Conservation (phyloP, 2,113 vertebrate species). For the Pungitius pungitius region DNA sequence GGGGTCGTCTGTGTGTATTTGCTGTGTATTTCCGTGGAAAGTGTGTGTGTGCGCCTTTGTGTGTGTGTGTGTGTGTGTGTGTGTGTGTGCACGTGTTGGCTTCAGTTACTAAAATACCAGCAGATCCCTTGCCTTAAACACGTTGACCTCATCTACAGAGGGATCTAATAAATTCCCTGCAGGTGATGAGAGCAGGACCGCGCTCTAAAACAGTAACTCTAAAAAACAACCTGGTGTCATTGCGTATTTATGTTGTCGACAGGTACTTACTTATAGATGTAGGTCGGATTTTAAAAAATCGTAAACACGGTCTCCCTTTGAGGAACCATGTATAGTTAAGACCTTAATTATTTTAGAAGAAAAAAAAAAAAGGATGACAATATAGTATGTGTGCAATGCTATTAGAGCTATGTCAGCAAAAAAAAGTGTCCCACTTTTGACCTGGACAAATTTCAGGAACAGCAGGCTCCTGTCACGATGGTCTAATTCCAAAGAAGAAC, state of each 20-base stretch:
- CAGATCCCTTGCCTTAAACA: conserved; percentile 53
- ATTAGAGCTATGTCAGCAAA: conserved; percentile 9
- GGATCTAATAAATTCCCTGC: conserved; percentile 65
- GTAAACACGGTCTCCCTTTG: conserved; percentile 17
- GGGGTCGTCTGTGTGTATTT: conserved; percentile 19
- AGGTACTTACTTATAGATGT: not conserved
- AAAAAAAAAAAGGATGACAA: conserved; percentile 17
- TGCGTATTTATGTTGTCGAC: conserved; percentile 46
- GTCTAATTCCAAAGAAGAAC: conserved; percentile 40
- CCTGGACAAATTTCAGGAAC: conserved; percentile 30
- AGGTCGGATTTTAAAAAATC: conserved; percentile 30
- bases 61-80: conserved; percentile 8
- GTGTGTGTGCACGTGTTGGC: conserved; percentile 30
- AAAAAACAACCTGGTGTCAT: conserved; percentile 61
- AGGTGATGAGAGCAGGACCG: conserved; percentile 66
- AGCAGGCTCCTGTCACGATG: conserved; percentile 42
- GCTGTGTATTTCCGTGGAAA: conserved; percentile 1
- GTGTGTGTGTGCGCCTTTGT: conserved; percentile 5
- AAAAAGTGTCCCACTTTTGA: conserved; percentile 20
- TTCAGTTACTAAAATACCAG: conserved; percentile 53
- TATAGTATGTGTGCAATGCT: not conserved
- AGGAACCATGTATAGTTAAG: conserved; percentile 17
- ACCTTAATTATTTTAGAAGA: not conserved
- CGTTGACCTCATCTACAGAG: conserved; percentile 67
- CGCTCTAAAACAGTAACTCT: conserved; percentile 54